phyloP scores from a whole-genome alignment of 2,113 vertebrate species.

The Corythornis madagascariensis region DNA sequence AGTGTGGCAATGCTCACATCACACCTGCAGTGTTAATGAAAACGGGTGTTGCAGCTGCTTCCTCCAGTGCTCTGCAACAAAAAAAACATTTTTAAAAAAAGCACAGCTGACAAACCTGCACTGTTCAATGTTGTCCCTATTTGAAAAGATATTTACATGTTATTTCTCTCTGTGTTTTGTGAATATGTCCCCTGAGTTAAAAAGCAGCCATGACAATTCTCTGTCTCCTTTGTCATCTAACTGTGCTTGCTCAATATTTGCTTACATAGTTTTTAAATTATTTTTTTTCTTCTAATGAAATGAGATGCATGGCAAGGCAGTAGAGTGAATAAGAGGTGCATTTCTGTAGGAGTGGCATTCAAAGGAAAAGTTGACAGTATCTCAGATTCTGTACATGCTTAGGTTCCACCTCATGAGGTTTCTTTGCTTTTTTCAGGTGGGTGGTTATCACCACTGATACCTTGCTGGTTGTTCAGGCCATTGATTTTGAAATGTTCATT shows the following conservation, averaged over 20 bases:
- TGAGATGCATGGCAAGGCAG: background rate
- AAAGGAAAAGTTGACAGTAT: background rate
- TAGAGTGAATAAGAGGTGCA: background rate
- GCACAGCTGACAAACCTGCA: background rate
- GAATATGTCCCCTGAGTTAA: background rate
- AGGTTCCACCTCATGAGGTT: background rate
- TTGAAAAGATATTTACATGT: background rate
- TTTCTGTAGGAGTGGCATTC: background rate
- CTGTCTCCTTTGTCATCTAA: background rate
- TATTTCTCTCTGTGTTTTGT: background rate
- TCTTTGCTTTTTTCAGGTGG: background rate
- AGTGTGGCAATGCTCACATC: slow-evolving; percentile 53
- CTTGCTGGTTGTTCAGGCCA: background rate
- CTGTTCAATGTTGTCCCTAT: background rate
- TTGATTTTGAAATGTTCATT: background rate
- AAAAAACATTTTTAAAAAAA: background rate
- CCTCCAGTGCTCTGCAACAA: background rate
- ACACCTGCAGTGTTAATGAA: slow-evolving; percentile 73
- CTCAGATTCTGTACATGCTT: background rate
- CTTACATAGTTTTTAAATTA: background rate
- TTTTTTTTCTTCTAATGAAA: background rate
- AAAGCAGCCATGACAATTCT: background rate
- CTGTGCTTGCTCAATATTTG: background rate
- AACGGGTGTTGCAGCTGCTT: slow-evolving; percentile 32
- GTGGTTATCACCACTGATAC: background rate